phyloP scores from a whole-genome alignment of 1,140 invertebrate species.

The Ceratina australensis region DNA sequence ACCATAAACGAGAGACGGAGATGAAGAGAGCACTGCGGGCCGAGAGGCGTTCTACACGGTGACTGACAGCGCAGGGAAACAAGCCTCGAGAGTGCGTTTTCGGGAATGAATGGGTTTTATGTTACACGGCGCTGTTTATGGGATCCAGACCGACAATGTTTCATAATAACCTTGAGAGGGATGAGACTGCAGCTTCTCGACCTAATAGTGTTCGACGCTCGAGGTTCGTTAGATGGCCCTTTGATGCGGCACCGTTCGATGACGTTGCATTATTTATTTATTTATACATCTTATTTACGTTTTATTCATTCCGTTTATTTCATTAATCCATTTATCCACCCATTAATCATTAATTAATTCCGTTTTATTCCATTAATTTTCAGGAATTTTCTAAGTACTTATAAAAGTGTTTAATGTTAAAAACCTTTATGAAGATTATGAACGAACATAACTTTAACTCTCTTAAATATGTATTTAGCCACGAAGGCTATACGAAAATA shows the following conservation, averaged over 20 bases:
- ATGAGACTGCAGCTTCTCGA: constrained; percentile 33
- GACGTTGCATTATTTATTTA: neutral
- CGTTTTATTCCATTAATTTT: too few species aligned
- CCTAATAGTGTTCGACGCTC: neutral
- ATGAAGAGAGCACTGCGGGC: neutral
- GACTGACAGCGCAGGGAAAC: constrained; percentile 37
- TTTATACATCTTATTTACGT: too few species aligned
- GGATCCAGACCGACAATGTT: neutral
- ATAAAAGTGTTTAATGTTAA: too few species aligned
- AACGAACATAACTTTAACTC: neutral
- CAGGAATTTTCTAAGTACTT: too few species aligned
- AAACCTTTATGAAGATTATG: too few species aligned
- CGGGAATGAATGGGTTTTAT: constrained; percentile 43
- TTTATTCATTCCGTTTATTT: too few species aligned
- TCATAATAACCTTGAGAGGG: constrained; percentile 20
- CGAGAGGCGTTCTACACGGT: constrained; percentile 7
- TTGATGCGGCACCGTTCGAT: neutral
- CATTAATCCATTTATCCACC: too few species aligned
- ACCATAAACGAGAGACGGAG: constrained; percentile 28
- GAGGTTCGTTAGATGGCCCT: neutral
- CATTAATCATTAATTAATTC: too few species aligned
- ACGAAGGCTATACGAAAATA: neutral
- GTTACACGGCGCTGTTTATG: constrained; percentile 28
- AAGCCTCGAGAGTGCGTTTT: constrained; percentile 38
- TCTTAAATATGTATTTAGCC: neutral